These are phyloP conservation scores for Spisula subtruncata DNA, from an alignment of 2,888 invertebrate species.

Conservation along the genomic window DNA sequence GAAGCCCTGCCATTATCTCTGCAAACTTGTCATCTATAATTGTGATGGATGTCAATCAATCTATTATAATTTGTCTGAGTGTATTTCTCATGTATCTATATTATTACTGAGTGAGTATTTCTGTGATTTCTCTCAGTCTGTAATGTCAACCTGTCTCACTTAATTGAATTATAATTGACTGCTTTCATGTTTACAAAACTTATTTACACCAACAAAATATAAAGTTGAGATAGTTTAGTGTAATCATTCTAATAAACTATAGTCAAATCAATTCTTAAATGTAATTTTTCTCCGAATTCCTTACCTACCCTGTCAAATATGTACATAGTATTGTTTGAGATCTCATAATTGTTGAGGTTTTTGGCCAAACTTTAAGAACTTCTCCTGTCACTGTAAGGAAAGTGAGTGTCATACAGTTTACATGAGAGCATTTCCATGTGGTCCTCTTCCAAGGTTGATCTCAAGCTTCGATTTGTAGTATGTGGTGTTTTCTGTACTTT, in stretches of 20 bases:
- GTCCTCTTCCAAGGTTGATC: too few species aligned
- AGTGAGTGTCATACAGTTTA: too few species aligned
- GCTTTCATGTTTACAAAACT: not conserved
- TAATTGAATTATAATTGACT: slow-evolving; percentile 15
- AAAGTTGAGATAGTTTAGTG: not conserved
- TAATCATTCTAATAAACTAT: not conserved
- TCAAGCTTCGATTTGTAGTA: too few species aligned
- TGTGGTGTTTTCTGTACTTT: too few species aligned
- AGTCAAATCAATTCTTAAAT: not conserved
- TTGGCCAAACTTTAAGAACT: too few species aligned
- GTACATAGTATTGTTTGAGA: too few species aligned
- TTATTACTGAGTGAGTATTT: slow-evolving; percentile 9
- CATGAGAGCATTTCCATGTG: too few species aligned
- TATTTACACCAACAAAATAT: not conserved
- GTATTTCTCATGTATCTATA: not conserved
- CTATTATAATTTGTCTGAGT: slow-evolving; percentile 7
- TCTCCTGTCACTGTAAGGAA: too few species aligned
- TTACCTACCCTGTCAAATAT: too few species aligned
- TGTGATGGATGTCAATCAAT: slow-evolving; percentile 8
- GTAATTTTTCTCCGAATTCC: not conserved
- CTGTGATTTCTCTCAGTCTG: not conserved
- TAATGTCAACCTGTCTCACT: not conserved
- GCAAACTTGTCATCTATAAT: not conserved
- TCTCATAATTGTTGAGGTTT: too few species aligned
- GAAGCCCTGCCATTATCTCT: not conserved